Conservation (phyloP, 2,888 invertebrate genomes). For the Druceiella hillmani region DNA sequence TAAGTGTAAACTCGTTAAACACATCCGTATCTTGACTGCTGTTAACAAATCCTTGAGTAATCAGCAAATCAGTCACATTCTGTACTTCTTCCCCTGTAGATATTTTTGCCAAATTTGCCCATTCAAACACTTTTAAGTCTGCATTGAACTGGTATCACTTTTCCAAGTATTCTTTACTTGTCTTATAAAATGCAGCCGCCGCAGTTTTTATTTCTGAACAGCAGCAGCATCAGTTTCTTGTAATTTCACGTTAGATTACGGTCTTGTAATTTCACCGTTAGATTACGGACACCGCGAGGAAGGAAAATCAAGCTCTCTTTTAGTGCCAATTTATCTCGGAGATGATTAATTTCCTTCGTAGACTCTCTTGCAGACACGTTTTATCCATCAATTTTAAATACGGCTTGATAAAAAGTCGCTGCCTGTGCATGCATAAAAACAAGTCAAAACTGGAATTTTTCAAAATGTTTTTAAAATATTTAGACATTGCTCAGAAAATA, state of each 20-base stretch:
- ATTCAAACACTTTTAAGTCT: conserved; percentile 14
- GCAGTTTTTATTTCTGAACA: conserved; percentile 15
- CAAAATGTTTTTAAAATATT: conserved; percentile 8
- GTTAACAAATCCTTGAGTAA: conserved; percentile 21
- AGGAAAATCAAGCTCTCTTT: conserved; percentile 20
- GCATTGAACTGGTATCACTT: conserved; percentile 9
- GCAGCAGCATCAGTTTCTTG: conserved; percentile 10
- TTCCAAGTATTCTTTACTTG: conserved; percentile 17
- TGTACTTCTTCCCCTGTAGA: conserved; percentile 25
- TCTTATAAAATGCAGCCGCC: conserved; percentile 14
- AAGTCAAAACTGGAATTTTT: conserved; percentile 13
- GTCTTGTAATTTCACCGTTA: conserved; percentile 15
- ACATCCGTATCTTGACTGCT: conserved; percentile 23
- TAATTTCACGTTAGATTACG: no score
- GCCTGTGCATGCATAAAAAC: conserved; percentile 21
- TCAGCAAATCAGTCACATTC: conserved; percentile 20
- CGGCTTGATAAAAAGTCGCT: conserved; percentile 21
- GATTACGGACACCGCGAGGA: conserved; percentile 19
- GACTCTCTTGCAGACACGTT: conserved; percentile 24
- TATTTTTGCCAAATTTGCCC: conserved; percentile 22
- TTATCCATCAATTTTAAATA: conserved; percentile 22
- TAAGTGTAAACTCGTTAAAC: conserved; percentile 27
- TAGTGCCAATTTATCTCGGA: conserved; percentile 21
- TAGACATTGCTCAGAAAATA: conserved; percentile 20
- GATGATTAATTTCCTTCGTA: conserved; percentile 25